Percentiles rank a stretch among this genome's conserved stretches.
These are phyloP conservation scores for Alaudala cheleensis DNA, from an alignment of 2,113 vertebrate genomes.

Conservation along the genomic window DNA sequence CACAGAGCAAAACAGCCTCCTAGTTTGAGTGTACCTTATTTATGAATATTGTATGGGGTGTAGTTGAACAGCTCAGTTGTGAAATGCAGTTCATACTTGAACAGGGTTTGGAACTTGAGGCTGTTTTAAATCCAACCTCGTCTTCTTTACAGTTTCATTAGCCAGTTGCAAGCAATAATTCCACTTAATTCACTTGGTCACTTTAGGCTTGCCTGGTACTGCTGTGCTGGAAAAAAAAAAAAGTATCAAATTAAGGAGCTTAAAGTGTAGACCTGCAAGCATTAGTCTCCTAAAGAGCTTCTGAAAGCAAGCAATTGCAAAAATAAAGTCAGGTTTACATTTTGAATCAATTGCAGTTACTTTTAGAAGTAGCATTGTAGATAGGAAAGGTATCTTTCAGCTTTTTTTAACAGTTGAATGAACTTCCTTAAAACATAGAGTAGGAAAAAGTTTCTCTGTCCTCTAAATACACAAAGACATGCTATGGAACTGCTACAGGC, in stretches of 20 bases:
- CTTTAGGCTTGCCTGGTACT: conserved; percentile 23
- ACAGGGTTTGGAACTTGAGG: not conserved
- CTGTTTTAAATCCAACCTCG: not conserved
- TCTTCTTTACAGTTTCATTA: not conserved
- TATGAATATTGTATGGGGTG: not conserved
- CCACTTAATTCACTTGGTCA: not conserved
- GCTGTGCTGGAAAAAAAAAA: conserved; percentile 15
- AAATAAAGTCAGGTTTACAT: conserved; percentile 13
- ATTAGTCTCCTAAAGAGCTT: not conserved
- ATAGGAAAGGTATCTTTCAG: not conserved
- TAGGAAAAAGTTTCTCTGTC: not conserved
- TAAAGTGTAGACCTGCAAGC: not conserved
- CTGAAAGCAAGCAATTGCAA: not conserved
- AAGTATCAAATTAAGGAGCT: conserved; percentile 31
- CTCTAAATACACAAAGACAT: not conserved
- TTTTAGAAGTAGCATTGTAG: not conserved
- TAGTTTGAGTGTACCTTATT: not conserved
- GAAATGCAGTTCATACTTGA: not conserved
- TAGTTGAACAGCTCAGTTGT: not conserved
- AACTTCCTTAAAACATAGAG: not conserved
- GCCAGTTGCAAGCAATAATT: not conserved
- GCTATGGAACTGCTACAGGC: not conserved
- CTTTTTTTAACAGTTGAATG: not conserved
- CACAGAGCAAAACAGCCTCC: not conserved
- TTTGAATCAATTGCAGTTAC: not conserved